Percentiles rank a stretch among this genome's conserved stretches.
These are phyloP conservation scores for Atherinosoma microstoma DNA, from an alignment of 2,797 vertebrate species.

Conservation along the genomic window DNA sequence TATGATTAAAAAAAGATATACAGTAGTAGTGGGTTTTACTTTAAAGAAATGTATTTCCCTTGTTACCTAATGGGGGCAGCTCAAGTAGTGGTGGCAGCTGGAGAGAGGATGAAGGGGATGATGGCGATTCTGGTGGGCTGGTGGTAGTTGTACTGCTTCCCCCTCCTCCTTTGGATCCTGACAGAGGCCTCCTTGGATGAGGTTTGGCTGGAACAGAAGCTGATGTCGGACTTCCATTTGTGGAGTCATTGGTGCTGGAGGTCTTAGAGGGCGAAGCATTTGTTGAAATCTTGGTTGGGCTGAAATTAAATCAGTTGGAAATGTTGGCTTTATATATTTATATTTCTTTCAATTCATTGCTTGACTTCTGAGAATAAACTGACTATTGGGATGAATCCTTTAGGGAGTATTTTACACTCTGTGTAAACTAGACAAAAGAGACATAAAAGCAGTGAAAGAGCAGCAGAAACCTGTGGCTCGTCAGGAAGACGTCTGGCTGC, in stretches of 20 bases:
- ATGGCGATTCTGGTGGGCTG: conserved; percentile 33
- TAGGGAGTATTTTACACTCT: background rate
- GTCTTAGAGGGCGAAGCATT: conserved; percentile 46
- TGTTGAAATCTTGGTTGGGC: conserved; percentile 62
- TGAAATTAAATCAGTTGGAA: conserved; percentile 21
- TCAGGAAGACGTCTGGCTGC: conserved; percentile 88
- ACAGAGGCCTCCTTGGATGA: conserved; percentile 56
- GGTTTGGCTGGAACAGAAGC: conserved; percentile 45
- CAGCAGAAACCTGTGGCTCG: conserved; percentile 81
- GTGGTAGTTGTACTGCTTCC: conserved; percentile 30
- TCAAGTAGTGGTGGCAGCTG: conserved; percentile 87
- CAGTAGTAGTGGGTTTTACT: background rate
- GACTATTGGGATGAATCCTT: too few species aligned
- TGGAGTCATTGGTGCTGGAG: conserved; percentile 36
- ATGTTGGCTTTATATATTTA: background rate
- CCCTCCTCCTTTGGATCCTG: conserved; percentile 47
- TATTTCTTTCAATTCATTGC: background rate
- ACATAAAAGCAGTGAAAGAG: background rate
- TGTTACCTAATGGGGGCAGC: conserved; percentile 81
- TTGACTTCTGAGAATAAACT: background rate
- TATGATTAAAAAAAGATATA: background rate
- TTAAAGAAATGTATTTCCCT: background rate
- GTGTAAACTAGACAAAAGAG: background rate
- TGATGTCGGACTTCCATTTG: conserved; percentile 50
- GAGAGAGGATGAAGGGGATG: conserved; percentile 50